Conservation (phyloP, 2,888 invertebrate genomes). For the Podotricha telesiphe region DNA sequence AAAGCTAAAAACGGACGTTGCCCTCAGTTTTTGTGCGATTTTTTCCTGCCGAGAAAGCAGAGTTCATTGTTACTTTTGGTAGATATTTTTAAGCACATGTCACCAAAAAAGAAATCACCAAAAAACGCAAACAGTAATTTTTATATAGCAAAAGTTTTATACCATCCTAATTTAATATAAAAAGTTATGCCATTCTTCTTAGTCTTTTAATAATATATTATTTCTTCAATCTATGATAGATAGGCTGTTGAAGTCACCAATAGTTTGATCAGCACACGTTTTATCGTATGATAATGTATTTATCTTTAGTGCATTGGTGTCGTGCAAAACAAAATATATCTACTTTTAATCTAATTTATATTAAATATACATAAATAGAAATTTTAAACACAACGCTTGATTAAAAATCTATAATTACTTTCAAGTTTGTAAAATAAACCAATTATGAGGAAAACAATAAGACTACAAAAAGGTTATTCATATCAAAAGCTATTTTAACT, state of each 20-base stretch:
- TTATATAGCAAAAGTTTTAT: background rate
- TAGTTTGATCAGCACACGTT: too few relatives aligned
- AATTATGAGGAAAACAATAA: conserved; percentile 5
- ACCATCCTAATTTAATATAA: background rate
- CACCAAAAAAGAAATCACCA: conserved; percentile 19
- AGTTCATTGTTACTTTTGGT: conserved; percentile 48
- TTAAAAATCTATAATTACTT: background rate
- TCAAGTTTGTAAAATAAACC: background rate
- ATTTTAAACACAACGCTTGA: background rate
- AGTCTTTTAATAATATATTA: too few relatives aligned
- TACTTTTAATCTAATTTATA: too few relatives aligned
- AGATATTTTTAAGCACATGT: conserved; percentile 25
- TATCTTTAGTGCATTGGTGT: too few relatives aligned
- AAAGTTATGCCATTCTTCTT: too few relatives aligned
- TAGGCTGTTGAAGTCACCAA: too few relatives aligned
- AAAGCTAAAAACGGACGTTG: conserved; percentile 77
- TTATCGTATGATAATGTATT: too few relatives aligned
- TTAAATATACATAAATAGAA: too few relatives aligned
- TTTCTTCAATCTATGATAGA: too few relatives aligned
- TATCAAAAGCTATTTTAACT: background rate
- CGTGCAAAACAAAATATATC: too few relatives aligned
- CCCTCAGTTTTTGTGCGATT: conserved; percentile 65
- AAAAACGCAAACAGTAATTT: conserved; percentile 23
- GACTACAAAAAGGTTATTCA: background rate
- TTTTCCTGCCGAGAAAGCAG: conserved; percentile 60